Conservation (phyloP, 2,888 invertebrate species). For the Acrobasis consociella region DNA sequence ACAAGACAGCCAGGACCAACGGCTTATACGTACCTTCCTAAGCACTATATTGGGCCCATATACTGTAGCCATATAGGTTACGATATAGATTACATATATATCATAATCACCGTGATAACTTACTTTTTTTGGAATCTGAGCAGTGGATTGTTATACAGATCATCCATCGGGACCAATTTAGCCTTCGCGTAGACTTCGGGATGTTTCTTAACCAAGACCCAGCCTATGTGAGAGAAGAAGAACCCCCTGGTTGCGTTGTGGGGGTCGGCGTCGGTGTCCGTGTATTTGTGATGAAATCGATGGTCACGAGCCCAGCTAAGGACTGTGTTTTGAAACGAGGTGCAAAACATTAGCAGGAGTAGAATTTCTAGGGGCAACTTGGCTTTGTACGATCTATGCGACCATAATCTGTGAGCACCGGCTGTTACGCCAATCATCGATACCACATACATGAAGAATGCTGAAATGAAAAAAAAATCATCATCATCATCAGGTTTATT, state of each 20-base stretch:
- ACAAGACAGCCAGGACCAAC: no score
- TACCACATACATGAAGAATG: conserved; percentile 33
- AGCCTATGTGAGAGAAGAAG: conserved; percentile 93
- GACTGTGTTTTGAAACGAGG: conserved; percentile 74
- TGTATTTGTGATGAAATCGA: conserved; percentile 88
- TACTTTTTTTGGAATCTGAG: conserved; percentile 87
- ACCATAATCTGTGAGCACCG: conserved; percentile 54
- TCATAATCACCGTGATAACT: conserved; percentile 30
- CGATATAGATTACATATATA: no score
- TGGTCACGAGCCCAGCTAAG: conserved; percentile 84
- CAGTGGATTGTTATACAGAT: conserved; percentile 87
- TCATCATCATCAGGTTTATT: no score
- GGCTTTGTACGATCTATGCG: conserved; percentile 51
- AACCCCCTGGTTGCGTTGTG: conserved; percentile 90
- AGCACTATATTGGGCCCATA: conserved; percentile 29
- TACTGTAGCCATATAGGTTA: no score
- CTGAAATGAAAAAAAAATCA: conserved; percentile 37
- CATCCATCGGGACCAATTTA: conserved; percentile 86
- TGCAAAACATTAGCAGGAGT: conserved; percentile 48
- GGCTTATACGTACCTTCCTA: no score
- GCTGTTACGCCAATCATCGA: conserved; percentile 52
- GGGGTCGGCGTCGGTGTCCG: conserved; percentile 72
- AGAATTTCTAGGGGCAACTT: conserved; percentile 50
- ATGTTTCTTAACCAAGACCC: conserved; percentile 90
- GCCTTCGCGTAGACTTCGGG: conserved; percentile 87